Evolutionary conservation across 2,113 vertebrate species (phyloP).

Genomic region (Lycaon pictus): DNA sequence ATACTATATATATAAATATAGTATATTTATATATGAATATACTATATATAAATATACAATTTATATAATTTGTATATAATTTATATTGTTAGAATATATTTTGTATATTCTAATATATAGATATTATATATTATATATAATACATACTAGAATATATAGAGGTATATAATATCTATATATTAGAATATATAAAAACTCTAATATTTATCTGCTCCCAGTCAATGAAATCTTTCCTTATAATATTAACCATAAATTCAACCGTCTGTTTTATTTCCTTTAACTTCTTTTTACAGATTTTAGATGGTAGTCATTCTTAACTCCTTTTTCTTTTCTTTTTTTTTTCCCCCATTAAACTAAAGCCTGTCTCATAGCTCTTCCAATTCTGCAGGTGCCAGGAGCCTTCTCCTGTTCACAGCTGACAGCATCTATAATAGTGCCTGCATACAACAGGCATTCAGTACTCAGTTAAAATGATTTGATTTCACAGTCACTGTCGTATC

Average conservation of each 20-base stretch:
- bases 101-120: no score
- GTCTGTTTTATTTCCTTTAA: background rate
- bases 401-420: background rate
- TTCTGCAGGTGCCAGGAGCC: rapidly evolving
- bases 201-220: background rate
- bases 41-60: no score
- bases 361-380: rapidly evolving
- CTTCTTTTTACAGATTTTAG: background rate
- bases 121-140: background rate
- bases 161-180: no score
- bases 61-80: no score
- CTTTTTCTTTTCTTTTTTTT: background rate
- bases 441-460: background rate
- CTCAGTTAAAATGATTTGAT: background rate
- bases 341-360: background rate
- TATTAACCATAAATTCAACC: background rate
- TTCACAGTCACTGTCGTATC: background rate
- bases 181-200: background rate
- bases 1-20: background rate
- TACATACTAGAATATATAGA: background rate
- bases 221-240: background rate
- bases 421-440: background rate
- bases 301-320: background rate
- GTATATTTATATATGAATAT: background rate
- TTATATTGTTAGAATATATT: no score